A percentile compares a stretch with the other conserved stretches of the same genome.
These are phyloP conservation scores for Neolamprologus falcicula DNA, from an alignment of 2,113 vertebrate genomes.

Conservation along the genomic window DNA sequence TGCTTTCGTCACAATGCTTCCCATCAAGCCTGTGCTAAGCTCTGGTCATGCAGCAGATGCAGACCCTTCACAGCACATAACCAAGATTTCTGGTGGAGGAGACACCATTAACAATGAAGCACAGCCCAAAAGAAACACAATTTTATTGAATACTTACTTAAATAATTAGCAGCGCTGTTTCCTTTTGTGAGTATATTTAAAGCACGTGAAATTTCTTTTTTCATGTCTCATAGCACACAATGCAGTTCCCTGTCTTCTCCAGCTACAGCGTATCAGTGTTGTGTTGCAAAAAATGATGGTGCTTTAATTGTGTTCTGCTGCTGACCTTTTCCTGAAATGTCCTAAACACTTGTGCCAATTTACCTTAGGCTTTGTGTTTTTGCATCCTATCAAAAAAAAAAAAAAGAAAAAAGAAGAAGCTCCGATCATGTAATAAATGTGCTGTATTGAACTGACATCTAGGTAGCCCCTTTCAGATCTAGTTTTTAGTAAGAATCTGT, in stretches of 20 bases:
- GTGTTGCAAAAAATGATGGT: background rate
- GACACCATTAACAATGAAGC: slow-evolving; percentile 4
- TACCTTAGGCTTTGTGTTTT: background rate
- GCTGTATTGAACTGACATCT: background rate
- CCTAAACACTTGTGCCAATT: background rate
- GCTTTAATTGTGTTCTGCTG: background rate
- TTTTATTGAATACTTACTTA: background rate
- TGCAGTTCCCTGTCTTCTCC: background rate
- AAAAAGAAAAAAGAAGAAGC: background rate
- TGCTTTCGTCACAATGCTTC: slow-evolving; percentile 63
- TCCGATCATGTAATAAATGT: background rate
- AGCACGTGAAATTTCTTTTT: background rate
- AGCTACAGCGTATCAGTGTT: background rate
- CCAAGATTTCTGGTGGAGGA: slow-evolving; percentile 17
- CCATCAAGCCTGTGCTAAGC: slow-evolving; percentile 23
- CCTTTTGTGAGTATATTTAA: background rate
- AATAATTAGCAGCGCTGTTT: background rate
- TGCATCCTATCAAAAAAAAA: background rate
- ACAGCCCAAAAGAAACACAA: background rate
- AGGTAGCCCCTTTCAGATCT: background rate
- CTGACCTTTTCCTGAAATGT: background rate
- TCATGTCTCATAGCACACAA: background rate
- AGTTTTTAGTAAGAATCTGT: background rate
- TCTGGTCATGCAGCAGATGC: slow-evolving; percentile 29
- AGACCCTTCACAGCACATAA: slow-evolving; percentile 39